Evolutionary conservation across 2,113 vertebrate species (phyloP).

Genomic region (Okapia johnstoni): DNA sequence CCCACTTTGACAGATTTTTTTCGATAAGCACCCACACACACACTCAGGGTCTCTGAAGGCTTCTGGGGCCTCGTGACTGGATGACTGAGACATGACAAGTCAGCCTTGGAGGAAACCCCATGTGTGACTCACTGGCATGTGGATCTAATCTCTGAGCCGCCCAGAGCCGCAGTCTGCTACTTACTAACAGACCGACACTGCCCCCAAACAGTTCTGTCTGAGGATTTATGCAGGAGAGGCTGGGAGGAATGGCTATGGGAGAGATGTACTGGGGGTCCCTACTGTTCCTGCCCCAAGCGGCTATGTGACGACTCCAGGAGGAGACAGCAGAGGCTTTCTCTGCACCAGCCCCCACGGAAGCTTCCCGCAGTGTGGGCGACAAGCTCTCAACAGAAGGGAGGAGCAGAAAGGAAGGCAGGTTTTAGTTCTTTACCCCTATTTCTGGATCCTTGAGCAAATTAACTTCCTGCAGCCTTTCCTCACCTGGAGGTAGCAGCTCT

Average conservation of each 20-base stretch:
- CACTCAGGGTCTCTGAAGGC: background rate
- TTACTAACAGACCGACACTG: background rate
- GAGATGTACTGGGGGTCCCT: background rate
- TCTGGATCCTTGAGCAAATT: background rate
- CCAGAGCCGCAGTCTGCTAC: background rate
- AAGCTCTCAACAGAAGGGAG: background rate
- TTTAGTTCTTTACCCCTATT: background rate
- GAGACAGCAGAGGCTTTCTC: fast-evolving
- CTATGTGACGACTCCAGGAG: background rate
- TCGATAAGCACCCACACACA: background rate
- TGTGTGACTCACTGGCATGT: fast-evolving
- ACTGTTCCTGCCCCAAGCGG: background rate
- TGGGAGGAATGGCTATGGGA: background rate
- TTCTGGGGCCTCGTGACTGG: background rate
- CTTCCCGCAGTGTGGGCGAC: fast-evolving
- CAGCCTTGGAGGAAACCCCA: background rate
- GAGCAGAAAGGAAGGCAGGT: background rate
- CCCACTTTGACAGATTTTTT: constrained; percentile 1
- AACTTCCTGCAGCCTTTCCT: background rate
- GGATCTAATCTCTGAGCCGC: background rate
- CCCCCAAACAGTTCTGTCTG: background rate
- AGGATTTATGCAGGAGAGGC: background rate
- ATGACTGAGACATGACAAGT: background rate
- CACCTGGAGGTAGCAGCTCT: background rate
- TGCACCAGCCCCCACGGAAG: background rate